Conservation (phyloP, 2,888 invertebrate genomes). For the Macrosiphum euphorbiae region DNA sequence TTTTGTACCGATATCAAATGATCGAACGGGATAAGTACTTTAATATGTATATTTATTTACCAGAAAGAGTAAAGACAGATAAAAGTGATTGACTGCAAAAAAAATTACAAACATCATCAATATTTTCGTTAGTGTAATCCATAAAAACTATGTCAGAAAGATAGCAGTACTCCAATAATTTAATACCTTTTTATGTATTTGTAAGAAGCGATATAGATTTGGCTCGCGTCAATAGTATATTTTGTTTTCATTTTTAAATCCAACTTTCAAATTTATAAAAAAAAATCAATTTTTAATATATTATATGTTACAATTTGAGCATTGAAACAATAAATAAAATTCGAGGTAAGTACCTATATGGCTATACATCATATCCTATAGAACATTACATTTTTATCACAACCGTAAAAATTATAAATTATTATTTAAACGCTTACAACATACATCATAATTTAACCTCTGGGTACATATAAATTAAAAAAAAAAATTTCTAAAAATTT, state of each 20-base stretch:
- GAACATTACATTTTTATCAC: not conserved
- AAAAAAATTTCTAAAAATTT: not conserved
- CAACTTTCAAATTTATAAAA: not conserved
- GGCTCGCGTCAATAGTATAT: not conserved
- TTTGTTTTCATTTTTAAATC: not conserved
- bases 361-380: not conserved
- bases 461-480: not conserved
- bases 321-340: not conserved
- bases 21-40: not conserved
- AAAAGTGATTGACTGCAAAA: too few relatives aligned
- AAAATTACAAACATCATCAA: too few relatives aligned
- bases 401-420: not conserved
- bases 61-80: not conserved
- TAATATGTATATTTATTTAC: not conserved
- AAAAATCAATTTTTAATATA: not conserved
- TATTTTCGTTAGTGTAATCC: not conserved
- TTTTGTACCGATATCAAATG: not conserved
- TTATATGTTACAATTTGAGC: not conserved
- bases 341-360: not conserved
- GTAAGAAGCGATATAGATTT: not conserved
- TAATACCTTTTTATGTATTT: not conserved
- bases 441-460: not conserved
- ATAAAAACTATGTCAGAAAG: not conserved
- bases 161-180: not conserved
- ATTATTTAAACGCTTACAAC: not conserved